These are phyloP conservation scores for Microcebus murinus DNA, from an alignment of 2,113 vertebrate genomes.

Conservation along the genomic window DNA sequence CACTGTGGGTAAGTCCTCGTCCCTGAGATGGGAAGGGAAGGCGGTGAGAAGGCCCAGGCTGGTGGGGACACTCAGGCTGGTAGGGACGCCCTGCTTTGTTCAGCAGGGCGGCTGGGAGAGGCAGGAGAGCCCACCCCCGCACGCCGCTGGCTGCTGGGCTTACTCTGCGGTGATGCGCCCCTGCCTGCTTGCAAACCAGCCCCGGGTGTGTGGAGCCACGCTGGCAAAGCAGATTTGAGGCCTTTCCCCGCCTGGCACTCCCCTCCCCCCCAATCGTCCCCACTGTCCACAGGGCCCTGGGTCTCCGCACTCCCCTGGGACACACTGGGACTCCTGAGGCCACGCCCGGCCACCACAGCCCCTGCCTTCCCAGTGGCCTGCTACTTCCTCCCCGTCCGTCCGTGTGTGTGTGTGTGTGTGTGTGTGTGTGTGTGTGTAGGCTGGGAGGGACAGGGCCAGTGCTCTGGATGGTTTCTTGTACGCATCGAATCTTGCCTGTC, in stretches of 20 bases:
- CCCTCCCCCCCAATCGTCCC: background rate
- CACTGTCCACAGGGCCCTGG: background rate
- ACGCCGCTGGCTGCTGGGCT: background rate
- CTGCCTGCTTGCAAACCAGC: accelerated
- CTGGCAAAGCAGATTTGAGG: background rate
- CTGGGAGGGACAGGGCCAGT: background rate
- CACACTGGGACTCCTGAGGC: background rate
- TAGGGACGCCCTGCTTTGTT: background rate
- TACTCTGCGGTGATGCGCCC: no score
- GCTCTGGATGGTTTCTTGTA: background rate
- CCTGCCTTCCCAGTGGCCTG: no score
- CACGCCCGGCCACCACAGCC: accelerated
- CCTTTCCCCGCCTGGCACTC: background rate
- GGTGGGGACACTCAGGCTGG: background rate
- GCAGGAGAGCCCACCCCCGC: background rate
- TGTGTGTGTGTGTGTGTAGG: background rate
- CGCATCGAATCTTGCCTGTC: no score
- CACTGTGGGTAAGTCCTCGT: conserved; percentile 91
- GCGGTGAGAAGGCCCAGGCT: background rate
- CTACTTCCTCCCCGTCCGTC: background rate
- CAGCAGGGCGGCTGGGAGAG: background rate
- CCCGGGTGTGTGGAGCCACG: background rate
- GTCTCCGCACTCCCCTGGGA: background rate
- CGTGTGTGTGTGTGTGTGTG: no score
- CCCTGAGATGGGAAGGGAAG: background rate